Conservation (phyloP, 64 coral and sea anemone genomes). For the Dendronephthya gigantea region DNA sequence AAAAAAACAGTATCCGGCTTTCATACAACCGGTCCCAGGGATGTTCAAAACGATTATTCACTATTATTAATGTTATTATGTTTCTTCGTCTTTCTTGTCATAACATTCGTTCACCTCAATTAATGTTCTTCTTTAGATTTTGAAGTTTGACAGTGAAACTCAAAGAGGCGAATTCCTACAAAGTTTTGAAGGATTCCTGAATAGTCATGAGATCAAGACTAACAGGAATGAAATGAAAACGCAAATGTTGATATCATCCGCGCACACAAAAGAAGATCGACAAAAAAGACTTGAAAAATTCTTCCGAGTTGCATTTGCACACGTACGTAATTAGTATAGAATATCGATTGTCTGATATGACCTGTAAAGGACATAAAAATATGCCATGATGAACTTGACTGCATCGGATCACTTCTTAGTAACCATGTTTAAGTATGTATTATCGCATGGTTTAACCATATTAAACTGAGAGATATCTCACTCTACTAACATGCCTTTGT, state of each 20-base stretch:
- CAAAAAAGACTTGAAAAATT: slow-evolving; percentile 14
- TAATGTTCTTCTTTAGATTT: neutral
- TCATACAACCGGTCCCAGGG: too few relatives aligned
- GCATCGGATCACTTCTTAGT: too few relatives aligned
- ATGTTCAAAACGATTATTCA: too few relatives aligned
- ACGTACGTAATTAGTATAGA: too few relatives aligned
- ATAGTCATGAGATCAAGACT: neutral
- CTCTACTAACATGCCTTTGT: too few relatives aligned
- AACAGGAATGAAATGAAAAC: neutral
- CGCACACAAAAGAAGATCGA: neutral
- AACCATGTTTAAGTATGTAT: too few relatives aligned
- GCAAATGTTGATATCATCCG: neutral
- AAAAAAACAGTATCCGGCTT: too few relatives aligned
- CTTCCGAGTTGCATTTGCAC: neutral
- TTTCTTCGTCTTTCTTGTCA: too few relatives aligned
- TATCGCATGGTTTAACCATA: too few relatives aligned
- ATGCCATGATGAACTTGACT: too few relatives aligned
- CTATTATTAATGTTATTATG: too few relatives aligned
- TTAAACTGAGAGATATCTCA: too few relatives aligned
- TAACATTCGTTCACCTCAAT: neutral
- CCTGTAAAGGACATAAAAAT: neutral
- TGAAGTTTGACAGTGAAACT: neutral
- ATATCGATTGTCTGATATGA: neutral
- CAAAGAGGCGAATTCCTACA: neutral
- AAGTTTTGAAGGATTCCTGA: neutral